phyloP scores from a whole-genome alignment of 2,113 vertebrate species.

The Trematomus loennbergii region DNA sequence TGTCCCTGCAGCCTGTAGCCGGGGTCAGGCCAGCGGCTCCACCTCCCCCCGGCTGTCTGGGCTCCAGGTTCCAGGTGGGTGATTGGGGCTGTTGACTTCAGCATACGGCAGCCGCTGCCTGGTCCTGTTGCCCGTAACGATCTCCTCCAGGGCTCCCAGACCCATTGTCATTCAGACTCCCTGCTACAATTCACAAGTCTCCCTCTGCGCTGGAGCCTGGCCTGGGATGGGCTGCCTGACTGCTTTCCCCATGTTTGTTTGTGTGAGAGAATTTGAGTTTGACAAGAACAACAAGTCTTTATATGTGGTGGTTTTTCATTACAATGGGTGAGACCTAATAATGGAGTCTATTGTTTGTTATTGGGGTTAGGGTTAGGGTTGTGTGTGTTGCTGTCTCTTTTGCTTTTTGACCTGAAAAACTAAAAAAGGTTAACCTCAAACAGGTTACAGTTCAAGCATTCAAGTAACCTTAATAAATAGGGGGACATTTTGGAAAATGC shows the following conservation, averaged over 20 bases:
- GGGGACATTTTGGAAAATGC: neutral
- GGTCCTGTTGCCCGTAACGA: slow-evolving; percentile 65
- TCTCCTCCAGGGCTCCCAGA: slow-evolving; percentile 73
- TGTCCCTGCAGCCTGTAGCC: slow-evolving; percentile 51
- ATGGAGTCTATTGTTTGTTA: slow-evolving; percentile 18
- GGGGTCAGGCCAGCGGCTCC: slow-evolving; percentile 49
- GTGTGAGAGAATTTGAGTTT: slow-evolving; percentile 34
- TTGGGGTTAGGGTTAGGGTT: neutral
- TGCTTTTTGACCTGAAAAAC: slow-evolving; percentile 22
- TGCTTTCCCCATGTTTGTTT: slow-evolving; percentile 46
- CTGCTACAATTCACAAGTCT: slow-evolving; percentile 72
- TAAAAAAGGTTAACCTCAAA: neutral
- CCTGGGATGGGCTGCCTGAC: slow-evolving; percentile 48
- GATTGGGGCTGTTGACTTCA: slow-evolving; percentile 72
- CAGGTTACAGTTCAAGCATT: neutral
- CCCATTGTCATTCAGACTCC: slow-evolving; percentile 77
- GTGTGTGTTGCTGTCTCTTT: slow-evolving; percentile 16
- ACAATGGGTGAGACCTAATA: slow-evolving; percentile 33
- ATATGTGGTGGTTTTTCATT: slow-evolving; percentile 39
- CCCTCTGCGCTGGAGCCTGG: slow-evolving; percentile 77
- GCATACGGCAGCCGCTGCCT: slow-evolving; percentile 54
- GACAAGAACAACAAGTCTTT: slow-evolving; percentile 46
- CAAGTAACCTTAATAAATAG: neutral
- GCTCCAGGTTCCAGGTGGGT: slow-evolving; percentile 75
- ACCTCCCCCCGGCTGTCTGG: slow-evolving; percentile 68